A percentile compares a stretch with the other conserved stretches of the same genome.
These are phyloP conservation scores for Lethocerus indicus DNA, from an alignment of 1,140 invertebrate genomes.

Conservation along the genomic window DNA sequence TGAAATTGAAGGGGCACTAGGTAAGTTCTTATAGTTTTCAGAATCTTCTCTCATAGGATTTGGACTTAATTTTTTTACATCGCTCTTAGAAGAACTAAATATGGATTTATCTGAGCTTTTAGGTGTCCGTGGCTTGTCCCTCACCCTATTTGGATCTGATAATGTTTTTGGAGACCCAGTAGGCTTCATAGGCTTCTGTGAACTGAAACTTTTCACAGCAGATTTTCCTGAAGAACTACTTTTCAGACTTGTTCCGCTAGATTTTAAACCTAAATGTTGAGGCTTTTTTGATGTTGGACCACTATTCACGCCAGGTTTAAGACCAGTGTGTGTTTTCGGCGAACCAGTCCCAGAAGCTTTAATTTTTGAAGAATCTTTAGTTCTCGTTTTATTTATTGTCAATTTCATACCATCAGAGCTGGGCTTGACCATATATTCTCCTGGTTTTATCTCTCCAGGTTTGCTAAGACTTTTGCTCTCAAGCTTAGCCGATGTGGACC, in stretches of 20 bases:
- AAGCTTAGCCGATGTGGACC: constrained; percentile 21
- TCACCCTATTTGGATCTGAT: constrained; percentile 24
- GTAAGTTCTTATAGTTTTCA: constrained; percentile 35
- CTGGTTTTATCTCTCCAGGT: constrained; percentile 39
- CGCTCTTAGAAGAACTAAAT: constrained; percentile 37
- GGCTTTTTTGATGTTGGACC: constrained; percentile 65
- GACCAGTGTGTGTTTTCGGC: constrained; percentile 55
- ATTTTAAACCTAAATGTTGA: constrained; percentile 21
- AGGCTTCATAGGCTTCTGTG: constrained; percentile 11
- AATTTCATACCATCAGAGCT: constrained; percentile 75
- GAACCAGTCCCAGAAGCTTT: constrained; percentile 34
- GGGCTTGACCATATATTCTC: constrained; percentile 72
- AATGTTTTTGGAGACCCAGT: constrained; percentile 10
- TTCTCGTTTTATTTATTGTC: constrained; percentile 67
- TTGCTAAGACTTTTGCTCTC: constrained; percentile 21
- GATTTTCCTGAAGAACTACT: constrained; percentile 9
- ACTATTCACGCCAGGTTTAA: constrained; percentile 67
- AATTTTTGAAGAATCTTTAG: constrained; percentile 35
- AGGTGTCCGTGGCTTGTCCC: constrained; percentile 27
- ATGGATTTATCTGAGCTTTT: constrained; percentile 40
- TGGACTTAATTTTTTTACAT: constrained; percentile 43
- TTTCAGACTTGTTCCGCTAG: constrained; percentile 15
- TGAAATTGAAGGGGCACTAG: constrained; percentile 33
- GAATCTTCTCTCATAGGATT: constrained; percentile 37
- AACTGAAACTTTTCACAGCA: background rate